A percentile compares a stretch with the other conserved stretches of the same genome.
phyloP scores from a whole-genome alignment of 2,888 invertebrate genomes.

The Drosophila fulvimacula region DNA sequence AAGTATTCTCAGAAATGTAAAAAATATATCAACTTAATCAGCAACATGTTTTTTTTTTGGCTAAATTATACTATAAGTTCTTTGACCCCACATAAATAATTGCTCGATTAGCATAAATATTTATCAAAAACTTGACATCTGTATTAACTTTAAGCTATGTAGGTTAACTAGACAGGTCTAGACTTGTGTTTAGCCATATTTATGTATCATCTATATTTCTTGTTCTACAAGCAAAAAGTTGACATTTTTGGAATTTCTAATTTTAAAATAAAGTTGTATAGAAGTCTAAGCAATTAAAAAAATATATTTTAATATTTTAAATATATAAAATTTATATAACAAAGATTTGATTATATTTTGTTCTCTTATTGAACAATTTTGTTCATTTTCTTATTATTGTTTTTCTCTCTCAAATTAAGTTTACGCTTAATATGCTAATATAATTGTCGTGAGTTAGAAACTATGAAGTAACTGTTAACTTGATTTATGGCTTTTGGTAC shows the following conservation, averaged over 20 bases:
- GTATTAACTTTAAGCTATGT: neutral
- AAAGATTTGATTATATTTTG: neutral
- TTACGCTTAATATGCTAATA: conserved; percentile 7
- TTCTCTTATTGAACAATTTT: neutral
- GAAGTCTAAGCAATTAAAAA: no score
- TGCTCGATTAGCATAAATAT: conserved; percentile 15
- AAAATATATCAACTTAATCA: conserved; percentile 28
- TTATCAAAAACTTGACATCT: conserved; percentile 2
- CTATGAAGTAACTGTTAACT: conserved; percentile 6
- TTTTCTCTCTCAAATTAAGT: neutral
- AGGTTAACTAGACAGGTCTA: neutral
- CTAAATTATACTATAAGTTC: neutral
- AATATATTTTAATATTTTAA: neutral
- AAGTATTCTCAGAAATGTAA: neutral
- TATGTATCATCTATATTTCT: neutral
- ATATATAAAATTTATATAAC: no score
- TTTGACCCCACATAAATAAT: conserved; percentile 20
- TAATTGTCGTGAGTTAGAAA: neutral
- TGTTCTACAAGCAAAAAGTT: neutral
- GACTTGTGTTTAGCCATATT: neutral
- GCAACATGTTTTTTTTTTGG: conserved; percentile 12
- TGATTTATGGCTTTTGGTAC: neutral
- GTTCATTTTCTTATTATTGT: neutral
- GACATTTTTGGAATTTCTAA: neutral
- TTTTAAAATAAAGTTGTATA: no score